These are phyloP conservation scores for Myripristis jacobus DNA, from an alignment of 2,797 vertebrate genomes.

Conservation along the genomic window DNA sequence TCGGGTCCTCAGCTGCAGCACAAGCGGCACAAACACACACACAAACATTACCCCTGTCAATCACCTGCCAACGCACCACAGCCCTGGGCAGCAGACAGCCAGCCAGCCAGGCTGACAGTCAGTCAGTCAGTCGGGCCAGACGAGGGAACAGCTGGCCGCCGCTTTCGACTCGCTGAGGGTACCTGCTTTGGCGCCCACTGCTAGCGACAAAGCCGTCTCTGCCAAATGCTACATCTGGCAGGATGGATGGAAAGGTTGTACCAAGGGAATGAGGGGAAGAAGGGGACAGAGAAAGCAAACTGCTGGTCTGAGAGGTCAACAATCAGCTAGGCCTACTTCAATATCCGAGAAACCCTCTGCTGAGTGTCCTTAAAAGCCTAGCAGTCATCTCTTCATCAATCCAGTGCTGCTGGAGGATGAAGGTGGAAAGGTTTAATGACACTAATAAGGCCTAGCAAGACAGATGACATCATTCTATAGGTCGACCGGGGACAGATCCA, in stretches of 20 bases:
- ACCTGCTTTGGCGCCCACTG: slow-evolving; percentile 67
- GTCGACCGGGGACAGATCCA: slow-evolving; percentile 29
- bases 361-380: slow-evolving; percentile 50
- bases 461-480: slow-evolving; percentile 60
- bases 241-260: slow-evolving; percentile 44
- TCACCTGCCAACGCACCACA: slow-evolving; percentile 59
- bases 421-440: slow-evolving; percentile 51
- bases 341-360: slow-evolving; percentile 47
- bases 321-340: slow-evolving; percentile 22
- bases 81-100: slow-evolving; percentile 38
- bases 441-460: slow-evolving; percentile 65
- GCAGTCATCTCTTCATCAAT: slow-evolving; percentile 44
- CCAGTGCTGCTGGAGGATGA: slow-evolving; percentile 20
- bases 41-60: slow-evolving; percentile 68
- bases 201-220: slow-evolving; percentile 31
- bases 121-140: slow-evolving; percentile 54
- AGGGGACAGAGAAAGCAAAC: slow-evolving; percentile 26
- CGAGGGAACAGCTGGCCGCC: slow-evolving; percentile 71
- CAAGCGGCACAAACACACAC: slow-evolving; percentile 40
- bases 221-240: slow-evolving; percentile 63
- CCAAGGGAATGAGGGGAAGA: slow-evolving; percentile 27
- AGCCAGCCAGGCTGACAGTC: slow-evolving; percentile 27
- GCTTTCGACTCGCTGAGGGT: slow-evolving; percentile 60
- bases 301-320: slow-evolving; percentile 55
- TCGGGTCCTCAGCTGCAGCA: slow-evolving; percentile 51